These are phyloP conservation scores for Hyperoplus lanceolatus DNA, from an alignment of 2,797 vertebrate genomes.

Conservation along the genomic window DNA sequence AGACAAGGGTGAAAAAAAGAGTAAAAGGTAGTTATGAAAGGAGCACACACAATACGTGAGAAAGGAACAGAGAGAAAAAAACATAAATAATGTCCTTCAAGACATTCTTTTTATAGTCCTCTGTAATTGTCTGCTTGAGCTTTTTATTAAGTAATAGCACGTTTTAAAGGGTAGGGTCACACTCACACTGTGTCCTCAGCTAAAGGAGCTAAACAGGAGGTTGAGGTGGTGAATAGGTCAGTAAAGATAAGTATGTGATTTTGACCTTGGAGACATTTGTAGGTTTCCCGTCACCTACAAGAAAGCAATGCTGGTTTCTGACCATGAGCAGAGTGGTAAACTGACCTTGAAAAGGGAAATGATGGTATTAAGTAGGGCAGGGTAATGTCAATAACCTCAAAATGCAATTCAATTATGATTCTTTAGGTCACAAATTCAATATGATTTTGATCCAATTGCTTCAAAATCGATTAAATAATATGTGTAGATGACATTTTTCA, in stretches of 20 bases:
- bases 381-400: not conserved
- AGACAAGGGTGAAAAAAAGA: not conserved
- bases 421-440: not conserved
- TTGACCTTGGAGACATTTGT: not conserved
- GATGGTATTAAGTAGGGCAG: not conserved
- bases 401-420: not conserved
- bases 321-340: not conserved
- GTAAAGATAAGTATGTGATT: not conserved
- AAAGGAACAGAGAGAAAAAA: not conserved
- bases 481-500: no score
- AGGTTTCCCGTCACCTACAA: not conserved
- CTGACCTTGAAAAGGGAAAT: not conserved
- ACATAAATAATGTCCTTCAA: not conserved
- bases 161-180: slow-evolving; percentile 8
- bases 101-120: slow-evolving; percentile 3
- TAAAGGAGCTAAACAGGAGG: not conserved
- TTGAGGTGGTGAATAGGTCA: not conserved
- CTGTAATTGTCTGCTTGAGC: slow-evolving; percentile 13
- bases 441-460: no score
- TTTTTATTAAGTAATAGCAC: slow-evolving; percentile 12
- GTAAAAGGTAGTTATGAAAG: not conserved
- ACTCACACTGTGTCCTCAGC: not conserved
- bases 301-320: not conserved
- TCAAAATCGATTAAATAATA: no score
- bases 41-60: not conserved